Percentiles rank a stretch among this genome's conserved stretches.
Conservation (phyloP, 1,140 invertebrate species). For the Leptoteleia sp. region DNA sequence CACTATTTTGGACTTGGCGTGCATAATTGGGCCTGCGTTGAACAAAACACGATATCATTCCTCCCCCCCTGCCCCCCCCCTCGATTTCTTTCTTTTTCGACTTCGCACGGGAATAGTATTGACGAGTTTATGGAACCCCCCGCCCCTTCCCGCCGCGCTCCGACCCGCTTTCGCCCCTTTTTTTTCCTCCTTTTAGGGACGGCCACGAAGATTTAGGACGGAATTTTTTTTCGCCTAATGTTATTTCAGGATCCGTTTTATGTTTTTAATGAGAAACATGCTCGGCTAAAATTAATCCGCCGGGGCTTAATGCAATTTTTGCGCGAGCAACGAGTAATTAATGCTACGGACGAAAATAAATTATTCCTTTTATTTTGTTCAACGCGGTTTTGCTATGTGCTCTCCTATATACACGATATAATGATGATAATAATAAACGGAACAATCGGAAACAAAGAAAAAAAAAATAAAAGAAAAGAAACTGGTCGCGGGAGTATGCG, state of each 20-base stretch:
- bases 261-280: conserved; percentile 35
- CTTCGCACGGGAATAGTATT: conserved; percentile 12
- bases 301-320: no score
- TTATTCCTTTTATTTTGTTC: no score
- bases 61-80: not conserved
- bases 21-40: conserved; percentile 41
- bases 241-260: conserved; percentile 35
- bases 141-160: not conserved
- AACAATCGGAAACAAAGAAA: no score
- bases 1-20: conserved; percentile 48
- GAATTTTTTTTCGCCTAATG: conserved; percentile 13
- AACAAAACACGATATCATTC: conserved; percentile 37
- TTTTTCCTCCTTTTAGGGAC: not conserved
- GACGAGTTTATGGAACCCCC: conserved; percentile 29
- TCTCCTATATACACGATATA: no score
- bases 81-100: not conserved
- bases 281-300: not conserved
- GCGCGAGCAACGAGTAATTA: no score
- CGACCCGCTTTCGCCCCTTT: not conserved
- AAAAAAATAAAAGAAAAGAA: no score
- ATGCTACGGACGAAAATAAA: no score
- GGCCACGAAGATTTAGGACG: conserved; percentile 15
- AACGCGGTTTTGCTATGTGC: no score
- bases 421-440: no score
- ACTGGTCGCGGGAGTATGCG: no score